A percentile compares a stretch with the other conserved stretches of the same genome.
These are phyloP conservation scores for Microtus montanus DNA, from an alignment of 2,113 vertebrate genomes.

Conservation along the genomic window DNA sequence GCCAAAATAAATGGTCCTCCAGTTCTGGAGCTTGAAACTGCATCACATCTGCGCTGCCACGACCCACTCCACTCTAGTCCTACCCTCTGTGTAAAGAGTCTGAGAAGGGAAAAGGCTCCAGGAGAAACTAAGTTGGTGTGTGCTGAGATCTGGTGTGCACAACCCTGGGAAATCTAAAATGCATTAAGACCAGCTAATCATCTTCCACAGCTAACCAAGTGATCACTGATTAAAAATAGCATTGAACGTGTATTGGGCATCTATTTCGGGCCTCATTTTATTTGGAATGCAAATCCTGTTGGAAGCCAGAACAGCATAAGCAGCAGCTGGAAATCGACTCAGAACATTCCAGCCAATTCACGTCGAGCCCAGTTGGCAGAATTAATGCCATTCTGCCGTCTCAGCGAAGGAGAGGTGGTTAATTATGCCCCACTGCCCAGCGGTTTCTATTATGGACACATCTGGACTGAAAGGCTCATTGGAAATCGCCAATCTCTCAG, in stretches of 20 bases:
- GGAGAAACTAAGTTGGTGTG: background rate
- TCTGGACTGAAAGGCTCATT: slow-evolving; percentile 70
- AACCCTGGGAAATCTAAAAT: slow-evolving; percentile 65
- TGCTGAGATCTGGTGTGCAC: slow-evolving; percentile 51
- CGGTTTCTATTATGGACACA: slow-evolving; percentile 76
- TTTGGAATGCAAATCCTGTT: slow-evolving; percentile 81
- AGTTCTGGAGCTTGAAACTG: background rate
- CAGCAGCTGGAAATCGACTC: slow-evolving; percentile 81
- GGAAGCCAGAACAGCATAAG: slow-evolving; percentile 63
- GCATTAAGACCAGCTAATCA: slow-evolving; percentile 72
- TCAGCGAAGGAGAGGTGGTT: slow-evolving; percentile 63
- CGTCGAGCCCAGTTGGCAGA: slow-evolving; percentile 69
- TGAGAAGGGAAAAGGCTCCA: background rate
- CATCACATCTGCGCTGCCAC: background rate
- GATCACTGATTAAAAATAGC: slow-evolving; percentile 82
- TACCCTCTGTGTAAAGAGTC: background rate
- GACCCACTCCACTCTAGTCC: background rate
- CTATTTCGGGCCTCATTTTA: slow-evolving; percentile 76
- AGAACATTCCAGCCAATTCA: slow-evolving; percentile 74
- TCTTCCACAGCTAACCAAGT: slow-evolving; percentile 75
- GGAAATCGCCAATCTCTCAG: slow-evolving; percentile 61
- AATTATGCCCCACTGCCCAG: slow-evolving; percentile 77
- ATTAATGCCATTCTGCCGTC: slow-evolving; percentile 68
- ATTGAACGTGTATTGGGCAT: slow-evolving; percentile 68
- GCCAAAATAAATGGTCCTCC: background rate